A percentile compares a stretch with the other conserved stretches of the same genome.
phyloP scores from a whole-genome alignment of 2,113 vertebrate species.

The Rhipidura dahli region DNA sequence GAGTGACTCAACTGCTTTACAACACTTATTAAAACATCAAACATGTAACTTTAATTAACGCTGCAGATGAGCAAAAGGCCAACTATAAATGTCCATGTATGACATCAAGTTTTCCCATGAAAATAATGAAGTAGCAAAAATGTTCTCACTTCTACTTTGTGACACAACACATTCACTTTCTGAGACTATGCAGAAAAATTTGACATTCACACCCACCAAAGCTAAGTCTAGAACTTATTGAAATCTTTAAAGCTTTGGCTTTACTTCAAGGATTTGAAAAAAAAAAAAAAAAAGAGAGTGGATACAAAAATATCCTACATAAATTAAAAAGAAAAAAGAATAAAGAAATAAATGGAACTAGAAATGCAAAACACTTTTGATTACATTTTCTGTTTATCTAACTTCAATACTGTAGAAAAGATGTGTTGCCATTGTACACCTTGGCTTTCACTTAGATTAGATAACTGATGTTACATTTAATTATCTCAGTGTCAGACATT shows the following conservation, averaged over 20 bases:
- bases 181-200: background rate
- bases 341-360: background rate
- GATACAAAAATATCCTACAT: background rate
- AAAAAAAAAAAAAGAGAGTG: background rate
- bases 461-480: background rate
- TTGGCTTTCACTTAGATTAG: background rate
- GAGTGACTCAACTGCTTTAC: too few species aligned
- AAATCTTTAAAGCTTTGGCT: background rate
- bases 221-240: background rate
- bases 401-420: background rate
- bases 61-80: too few species aligned
- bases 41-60: too few species aligned
- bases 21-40: too few species aligned
- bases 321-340: background rate
- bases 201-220: background rate
- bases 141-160: background rate
- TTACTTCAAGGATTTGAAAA: background rate
- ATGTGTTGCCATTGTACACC: background rate
- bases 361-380: background rate
- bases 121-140: background rate
- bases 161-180: background rate
- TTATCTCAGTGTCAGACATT: background rate
- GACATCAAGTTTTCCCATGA: background rate
- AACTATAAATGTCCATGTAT: too few species aligned
- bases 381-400: background rate